Percentiles rank a stretch among this genome's conserved stretches.
phyloP scores from a whole-genome alignment of 2,797 vertebrate species.

The Argya squamiceps region DNA sequence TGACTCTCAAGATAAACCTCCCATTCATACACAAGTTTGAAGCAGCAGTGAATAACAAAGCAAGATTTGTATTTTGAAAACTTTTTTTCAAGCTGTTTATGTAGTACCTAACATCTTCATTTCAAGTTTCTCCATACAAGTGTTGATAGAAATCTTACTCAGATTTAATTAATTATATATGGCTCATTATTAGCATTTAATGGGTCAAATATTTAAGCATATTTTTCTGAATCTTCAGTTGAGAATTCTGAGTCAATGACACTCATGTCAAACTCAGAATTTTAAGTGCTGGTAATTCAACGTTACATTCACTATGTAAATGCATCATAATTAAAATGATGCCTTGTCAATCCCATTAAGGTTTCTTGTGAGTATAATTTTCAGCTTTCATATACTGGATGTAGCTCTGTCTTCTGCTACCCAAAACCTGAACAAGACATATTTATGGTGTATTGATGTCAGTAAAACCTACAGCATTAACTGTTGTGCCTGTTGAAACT shows the following conservation, averaged over 20 bases:
- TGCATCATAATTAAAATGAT: slow-evolving; percentile 26
- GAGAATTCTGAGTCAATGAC: slow-evolving; percentile 19
- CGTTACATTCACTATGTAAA: not conserved
- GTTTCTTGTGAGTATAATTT: slow-evolving; percentile 3
- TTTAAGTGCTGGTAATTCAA: slow-evolving; percentile 26
- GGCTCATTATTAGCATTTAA: slow-evolving; percentile 19
- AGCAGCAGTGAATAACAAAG: not conserved
- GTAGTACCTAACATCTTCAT: not conserved
- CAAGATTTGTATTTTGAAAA: not conserved
- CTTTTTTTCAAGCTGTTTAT: not conserved
- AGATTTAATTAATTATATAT: not conserved
- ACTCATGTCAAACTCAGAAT: slow-evolving; percentile 12
- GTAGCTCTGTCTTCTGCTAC: not conserved
- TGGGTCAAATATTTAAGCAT: slow-evolving; percentile 43
- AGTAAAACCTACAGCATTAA: not conserved
- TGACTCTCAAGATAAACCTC: not conserved
- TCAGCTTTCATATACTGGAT: not conserved
- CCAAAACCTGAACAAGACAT: not conserved
- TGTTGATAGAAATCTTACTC: not conserved
- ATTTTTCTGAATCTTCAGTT: slow-evolving; percentile 24
- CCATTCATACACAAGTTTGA: not conserved
- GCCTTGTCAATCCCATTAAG: slow-evolving; percentile 37
- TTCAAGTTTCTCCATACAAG: not conserved
- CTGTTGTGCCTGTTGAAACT: not conserved
- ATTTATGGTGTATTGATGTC: not conserved